Base-by-base conservation (phyloP, 1,140 invertebrate species). In the Apis dorsata region DNA sequence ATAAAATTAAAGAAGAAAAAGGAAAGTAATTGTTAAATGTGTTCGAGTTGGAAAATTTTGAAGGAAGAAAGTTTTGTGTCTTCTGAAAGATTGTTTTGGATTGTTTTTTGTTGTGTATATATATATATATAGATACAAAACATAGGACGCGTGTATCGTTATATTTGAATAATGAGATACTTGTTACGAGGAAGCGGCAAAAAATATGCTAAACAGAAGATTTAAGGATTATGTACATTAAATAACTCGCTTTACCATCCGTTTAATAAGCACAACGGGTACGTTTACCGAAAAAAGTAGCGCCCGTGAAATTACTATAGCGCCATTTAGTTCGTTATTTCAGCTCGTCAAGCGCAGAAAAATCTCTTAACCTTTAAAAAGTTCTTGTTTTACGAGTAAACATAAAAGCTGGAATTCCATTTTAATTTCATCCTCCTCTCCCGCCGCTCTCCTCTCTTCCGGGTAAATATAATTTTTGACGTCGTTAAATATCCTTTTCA, bases 391-490 rank as follows among this genome's bases (percentile, higher is more conserved):
- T 60, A 60, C 44, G 57, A 62, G 57, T 44, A 75, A 75, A 75
- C 44, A 24, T 34, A 57, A 75, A 49, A 19, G 59, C 24, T 19
- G 44, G 44, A 63, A 76, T 65, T 63, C 59, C 34, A 72, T 72
- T 72, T 72, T 72, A 72, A 72, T 72, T 57, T 57, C 70, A 12
- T 19, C 11, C 53, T 55, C 17, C 13, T 21, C 24, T 13, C 8
- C 21, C 24, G 51, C 24, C 70, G 24, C 24, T 10, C 24, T 44
- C 34, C 70, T 24, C 24, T 17, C 53, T 72, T 57, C 34, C 73
- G 59, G 13, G 57, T 75, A 75, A 75, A 75, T 60, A 60, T 60
- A 75, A 75, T 75, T 75, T 62, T 60, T 49, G 70, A 72, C 70
- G 21, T 62, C 73, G 73, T 49, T 62, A 60, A 75, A 75, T 60